These are phyloP conservation scores for Cataglyphis hispanica DNA, from an alignment of 1,140 invertebrate species.

Conservation along the genomic window DNA sequence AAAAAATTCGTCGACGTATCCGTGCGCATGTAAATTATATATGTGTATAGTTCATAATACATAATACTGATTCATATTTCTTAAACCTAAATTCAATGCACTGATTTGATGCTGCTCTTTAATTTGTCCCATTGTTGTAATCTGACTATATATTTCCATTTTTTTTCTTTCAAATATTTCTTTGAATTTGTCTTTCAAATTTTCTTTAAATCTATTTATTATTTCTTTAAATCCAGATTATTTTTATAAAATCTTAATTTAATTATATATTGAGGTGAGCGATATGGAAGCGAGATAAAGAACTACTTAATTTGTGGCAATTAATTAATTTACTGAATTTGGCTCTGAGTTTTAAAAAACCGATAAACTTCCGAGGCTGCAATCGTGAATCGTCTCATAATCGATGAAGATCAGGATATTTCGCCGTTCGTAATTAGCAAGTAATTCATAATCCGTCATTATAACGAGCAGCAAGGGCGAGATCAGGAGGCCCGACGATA, in stretches of 20 bases:
- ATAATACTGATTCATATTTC: background rate
- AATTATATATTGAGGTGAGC: background rate
- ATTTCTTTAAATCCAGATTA: background rate
- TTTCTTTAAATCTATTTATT: background rate
- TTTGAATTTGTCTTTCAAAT: background rate
- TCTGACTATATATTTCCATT: background rate
- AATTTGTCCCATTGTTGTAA: background rate
- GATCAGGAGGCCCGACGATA: background rate
- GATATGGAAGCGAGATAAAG: background rate
- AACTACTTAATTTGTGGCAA: background rate
- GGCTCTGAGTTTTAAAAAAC: background rate
- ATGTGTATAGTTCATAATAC: too few relatives aligned
- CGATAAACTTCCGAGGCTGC: background rate
- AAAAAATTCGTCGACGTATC: slow-evolving; percentile 24
- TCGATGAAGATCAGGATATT: background rate
- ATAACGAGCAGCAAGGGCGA: background rate
- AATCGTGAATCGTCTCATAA: background rate
- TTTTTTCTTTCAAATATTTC: background rate
- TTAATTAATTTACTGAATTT: background rate
- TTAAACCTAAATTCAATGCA: background rate
- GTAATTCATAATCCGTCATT: background rate
- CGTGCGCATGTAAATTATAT: background rate
- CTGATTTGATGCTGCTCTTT: background rate
- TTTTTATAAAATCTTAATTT: background rate
- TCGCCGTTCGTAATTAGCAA: background rate